phyloP scores from a whole-genome alignment of 2,797 vertebrate species.

The Yasuhikotakia modesta region DNA sequence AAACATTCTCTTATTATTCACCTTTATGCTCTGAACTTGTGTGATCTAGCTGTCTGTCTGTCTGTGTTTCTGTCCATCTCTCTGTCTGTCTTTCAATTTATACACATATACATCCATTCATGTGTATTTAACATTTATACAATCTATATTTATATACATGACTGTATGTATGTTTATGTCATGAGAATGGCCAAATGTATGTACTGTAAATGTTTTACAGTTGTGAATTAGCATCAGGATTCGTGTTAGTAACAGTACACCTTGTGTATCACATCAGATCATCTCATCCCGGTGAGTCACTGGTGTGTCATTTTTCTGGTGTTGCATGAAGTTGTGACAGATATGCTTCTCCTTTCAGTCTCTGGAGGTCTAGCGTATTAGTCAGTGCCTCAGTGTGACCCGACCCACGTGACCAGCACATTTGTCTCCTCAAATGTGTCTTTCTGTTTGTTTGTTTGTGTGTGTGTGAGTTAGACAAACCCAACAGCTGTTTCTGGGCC shows the following conservation, averaged over 20 bases:
- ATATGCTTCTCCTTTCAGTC: conserved; percentile 16
- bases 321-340: background rate
- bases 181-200: too few species aligned
- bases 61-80: too few species aligned
- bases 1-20: background rate
- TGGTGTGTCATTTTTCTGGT: conserved; percentile 24
- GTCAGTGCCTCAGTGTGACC: conserved; percentile 28
- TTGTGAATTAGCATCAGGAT: conserved; percentile 7
- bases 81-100: too few species aligned
- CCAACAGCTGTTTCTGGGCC: conserved; percentile 6
- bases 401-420: conserved; percentile 8
- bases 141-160: too few species aligned
- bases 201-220: background rate
- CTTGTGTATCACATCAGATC: conserved; percentile 23
- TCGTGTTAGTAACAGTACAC: background rate
- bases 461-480: background rate
- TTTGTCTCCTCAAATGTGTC: background rate
- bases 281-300: conserved; percentile 32
- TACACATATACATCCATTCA: too few species aligned
- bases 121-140: too few species aligned
- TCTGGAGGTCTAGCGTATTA: conserved; percentile 23
- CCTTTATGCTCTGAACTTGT: too few species aligned
- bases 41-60: too few species aligned
- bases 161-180: too few species aligned
- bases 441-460: background rate